Percentiles rank a stretch among this genome's conserved stretches.
Conservation (phyloP, 2,797 vertebrate genomes). For the Rousettus madagascariensis region DNA sequence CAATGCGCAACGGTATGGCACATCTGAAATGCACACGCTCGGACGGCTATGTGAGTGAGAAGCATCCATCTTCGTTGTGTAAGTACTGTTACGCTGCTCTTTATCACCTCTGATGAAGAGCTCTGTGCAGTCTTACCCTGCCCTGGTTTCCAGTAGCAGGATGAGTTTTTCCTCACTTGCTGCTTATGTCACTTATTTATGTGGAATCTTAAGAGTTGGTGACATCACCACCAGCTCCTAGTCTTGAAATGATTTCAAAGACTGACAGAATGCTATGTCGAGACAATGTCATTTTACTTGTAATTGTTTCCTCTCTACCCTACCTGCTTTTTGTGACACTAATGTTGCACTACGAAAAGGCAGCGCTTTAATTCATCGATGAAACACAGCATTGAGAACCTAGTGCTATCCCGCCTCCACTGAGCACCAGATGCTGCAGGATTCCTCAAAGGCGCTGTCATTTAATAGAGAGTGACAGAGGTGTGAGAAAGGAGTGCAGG, state of each 20-base stretch:
- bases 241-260: not conserved
- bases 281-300: not conserved
- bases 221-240: not conserved
- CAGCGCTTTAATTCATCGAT: not conserved
- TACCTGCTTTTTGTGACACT: not conserved
- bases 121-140: not conserved
- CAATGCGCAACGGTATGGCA: accelerated
- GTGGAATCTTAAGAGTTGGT: not conserved
- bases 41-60: not conserved
- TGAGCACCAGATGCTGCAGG: not conserved
- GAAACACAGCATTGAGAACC: not conserved
- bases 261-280: not conserved
- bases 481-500: not conserved
- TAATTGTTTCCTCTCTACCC: not conserved
- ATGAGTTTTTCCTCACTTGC: not conserved
- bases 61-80: not conserved
- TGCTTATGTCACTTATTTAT: not conserved
- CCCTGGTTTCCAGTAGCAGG: not conserved
- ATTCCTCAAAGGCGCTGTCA: not conserved
- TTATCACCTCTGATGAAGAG: not conserved
- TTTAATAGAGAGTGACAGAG: not conserved
- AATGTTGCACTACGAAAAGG: not conserved
- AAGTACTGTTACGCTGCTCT: not conserved
- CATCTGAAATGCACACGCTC: too few relatives aligned
- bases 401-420: not conserved